Percentiles rank a stretch among this genome's conserved stretches.
These are phyloP conservation scores for Liodrosophila aerea DNA, from an alignment of 2,888 invertebrate species.

Conservation along the genomic window DNA sequence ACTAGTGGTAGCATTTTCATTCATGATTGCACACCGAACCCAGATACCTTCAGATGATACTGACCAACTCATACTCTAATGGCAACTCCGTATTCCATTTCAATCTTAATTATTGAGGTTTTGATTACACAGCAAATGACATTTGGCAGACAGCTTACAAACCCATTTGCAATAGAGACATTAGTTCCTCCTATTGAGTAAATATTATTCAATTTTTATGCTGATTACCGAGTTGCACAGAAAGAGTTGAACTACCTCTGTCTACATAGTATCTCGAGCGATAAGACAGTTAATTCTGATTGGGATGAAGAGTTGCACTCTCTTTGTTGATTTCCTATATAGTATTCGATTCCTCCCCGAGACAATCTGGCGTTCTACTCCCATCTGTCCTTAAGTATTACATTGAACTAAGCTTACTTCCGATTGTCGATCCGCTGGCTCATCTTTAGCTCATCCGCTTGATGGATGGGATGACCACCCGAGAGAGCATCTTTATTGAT, in stretches of 20 bases:
- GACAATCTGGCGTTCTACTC: no score
- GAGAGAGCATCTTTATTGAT: not conserved
- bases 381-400: no score
- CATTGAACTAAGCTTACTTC: conserved; percentile 2
- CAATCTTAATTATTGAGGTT: conserved; percentile 65
- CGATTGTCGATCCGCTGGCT: not conserved
- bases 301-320: conserved; percentile 9
- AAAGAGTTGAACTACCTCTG: conserved; percentile 5
- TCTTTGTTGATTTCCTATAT: not conserved
- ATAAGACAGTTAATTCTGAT: not conserved
- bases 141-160: not conserved
- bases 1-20: no score
- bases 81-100: conserved; percentile 58
- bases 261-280: no score
- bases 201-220: no score
- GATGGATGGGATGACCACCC: conserved; percentile 27
- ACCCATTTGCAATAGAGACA: not conserved
- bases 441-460: not conserved
- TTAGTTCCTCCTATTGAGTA: no score
- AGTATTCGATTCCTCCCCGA: no score
- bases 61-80: conserved; percentile 5
- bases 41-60: conserved; percentile 7
- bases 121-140: conserved; percentile 24
- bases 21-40: conserved; percentile 47
- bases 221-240: no score